Evolutionary conservation across 2,797 vertebrate genomes (phyloP), one percentile per base, ranked within the genome.

Genomic region (Ctenopoma multispine): DNA sequence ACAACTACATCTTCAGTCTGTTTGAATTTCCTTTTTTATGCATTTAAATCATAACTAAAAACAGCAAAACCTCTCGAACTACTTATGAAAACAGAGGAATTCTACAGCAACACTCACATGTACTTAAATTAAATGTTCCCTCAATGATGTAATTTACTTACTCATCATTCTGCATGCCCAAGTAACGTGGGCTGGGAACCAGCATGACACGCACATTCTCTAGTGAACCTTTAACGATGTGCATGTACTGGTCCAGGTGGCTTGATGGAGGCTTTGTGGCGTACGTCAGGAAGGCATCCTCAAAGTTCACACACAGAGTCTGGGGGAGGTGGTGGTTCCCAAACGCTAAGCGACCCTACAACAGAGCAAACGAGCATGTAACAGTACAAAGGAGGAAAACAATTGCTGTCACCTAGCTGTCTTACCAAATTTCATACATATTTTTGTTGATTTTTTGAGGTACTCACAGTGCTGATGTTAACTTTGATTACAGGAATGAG

Each of bases 181-280:
- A 93, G 1, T 98, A 98, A 92, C 96, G 95, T 1, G 96, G 97
- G 84, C 97, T 99, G 47, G 98, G 98, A 67, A 99, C 98, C 80
- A 99, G 94, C 98, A 99, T 99, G 77, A 99, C 97, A 1, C 98
- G 94, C 6, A 99, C 98, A 21, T 99, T 99, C 92, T 99, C 98
- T 89, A 99, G 74, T 14, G 97, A 97, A 48, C 98, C 98, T 85
- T 99, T 99, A 74, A 99, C 92, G 0, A 99, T 99, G 90, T 99
- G 98, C 98, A 99, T 99, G 89, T 96, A 99, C 72, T 97, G 96
- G 85, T 99, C 98, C 61, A 99, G 95, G 82, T 98, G 98, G 90
- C 98, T 98, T 12, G 98, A 99, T 44, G 98, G 98, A 21, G 97
- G 98, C 86, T 99, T 99, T 73, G 98, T 99, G 77, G 98, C 94